A percentile compares a stretch with the other conserved stretches of the same genome.
phyloP scores from a whole-genome alignment of 2,888 invertebrate species.

The Drosophila crucigera region DNA sequence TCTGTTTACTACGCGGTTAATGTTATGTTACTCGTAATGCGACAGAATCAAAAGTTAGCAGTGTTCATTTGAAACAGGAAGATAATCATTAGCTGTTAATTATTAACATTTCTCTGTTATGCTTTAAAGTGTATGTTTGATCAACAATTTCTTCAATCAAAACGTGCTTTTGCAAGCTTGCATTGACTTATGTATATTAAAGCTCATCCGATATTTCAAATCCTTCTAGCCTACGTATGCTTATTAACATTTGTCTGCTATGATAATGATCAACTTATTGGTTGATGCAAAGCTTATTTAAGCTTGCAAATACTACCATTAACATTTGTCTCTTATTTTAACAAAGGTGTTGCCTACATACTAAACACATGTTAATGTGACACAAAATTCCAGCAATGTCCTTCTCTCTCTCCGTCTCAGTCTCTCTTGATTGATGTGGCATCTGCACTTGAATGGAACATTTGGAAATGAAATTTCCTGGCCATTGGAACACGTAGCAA shows the following conservation, averaged over 20 bases:
- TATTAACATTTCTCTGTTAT: background rate
- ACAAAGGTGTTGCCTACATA: background rate
- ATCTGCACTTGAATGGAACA: slow-evolving; percentile 17
- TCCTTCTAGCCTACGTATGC: background rate
- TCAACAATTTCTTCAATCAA: background rate
- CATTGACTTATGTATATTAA: background rate
- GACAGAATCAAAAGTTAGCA: background rate
- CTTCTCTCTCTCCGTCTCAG: background rate
- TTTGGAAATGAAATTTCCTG: slow-evolving; percentile 24
- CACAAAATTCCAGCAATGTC: background rate
- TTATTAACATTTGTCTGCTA: background rate
- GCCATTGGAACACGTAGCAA: slow-evolving; percentile 27
- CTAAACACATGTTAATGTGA: background rate
- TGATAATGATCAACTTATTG: background rate
- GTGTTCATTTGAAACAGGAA: background rate
- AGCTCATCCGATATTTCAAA: background rate
- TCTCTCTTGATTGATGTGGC: slow-evolving; percentile 18
- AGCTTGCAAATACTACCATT: background rate
- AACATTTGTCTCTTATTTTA: background rate
- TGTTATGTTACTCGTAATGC: background rate
- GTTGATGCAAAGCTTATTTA: background rate
- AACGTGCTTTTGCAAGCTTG: background rate
- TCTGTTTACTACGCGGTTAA: background rate
- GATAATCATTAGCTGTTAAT: background rate
- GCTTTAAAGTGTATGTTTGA: background rate